Conservation (phyloP, 2,797 vertebrate species). For the Brachyrhaphis roseni region DNA sequence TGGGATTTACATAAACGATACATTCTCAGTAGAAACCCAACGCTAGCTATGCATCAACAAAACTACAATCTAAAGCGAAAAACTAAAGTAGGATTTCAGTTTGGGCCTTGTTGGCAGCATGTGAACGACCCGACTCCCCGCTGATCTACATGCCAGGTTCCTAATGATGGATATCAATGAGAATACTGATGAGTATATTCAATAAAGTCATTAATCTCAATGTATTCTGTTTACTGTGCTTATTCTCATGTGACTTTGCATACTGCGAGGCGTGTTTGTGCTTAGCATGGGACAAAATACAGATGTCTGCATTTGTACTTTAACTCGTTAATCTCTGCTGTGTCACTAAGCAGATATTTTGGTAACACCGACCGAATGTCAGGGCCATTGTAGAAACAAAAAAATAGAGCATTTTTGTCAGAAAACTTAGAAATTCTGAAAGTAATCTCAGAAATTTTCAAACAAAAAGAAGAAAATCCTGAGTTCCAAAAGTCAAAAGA, state of each 20-base stretch:
- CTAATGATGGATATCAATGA: slow-evolving; percentile 67
- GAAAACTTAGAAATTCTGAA: too few species aligned
- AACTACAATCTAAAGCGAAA: slow-evolving; percentile 21
- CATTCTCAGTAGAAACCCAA: slow-evolving; percentile 15
- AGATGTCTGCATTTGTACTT: not conserved
- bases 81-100: not conserved
- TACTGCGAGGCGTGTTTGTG: not conserved
- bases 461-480: too few species aligned
- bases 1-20: slow-evolving; percentile 16
- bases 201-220: slow-evolving; percentile 68
- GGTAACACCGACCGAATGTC: not conserved
- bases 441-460: not conserved
- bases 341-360: not conserved
- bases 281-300: not conserved
- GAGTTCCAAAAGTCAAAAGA: too few species aligned
- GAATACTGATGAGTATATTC: slow-evolving; percentile 66
- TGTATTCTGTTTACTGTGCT: slow-evolving; percentile 30
- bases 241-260: slow-evolving; percentile 4
- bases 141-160: slow-evolving; percentile 69
- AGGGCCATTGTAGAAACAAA: not conserved
- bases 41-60: slow-evolving; percentile 27
- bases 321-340: not conserved
- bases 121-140: slow-evolving; percentile 48
- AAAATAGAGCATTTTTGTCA: too few species aligned
- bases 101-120: slow-evolving; percentile 59